These are phyloP conservation scores for Tretioscincus oriximinensis DNA, from an alignment of 2,113 vertebrate species.

Conservation along the genomic window DNA sequence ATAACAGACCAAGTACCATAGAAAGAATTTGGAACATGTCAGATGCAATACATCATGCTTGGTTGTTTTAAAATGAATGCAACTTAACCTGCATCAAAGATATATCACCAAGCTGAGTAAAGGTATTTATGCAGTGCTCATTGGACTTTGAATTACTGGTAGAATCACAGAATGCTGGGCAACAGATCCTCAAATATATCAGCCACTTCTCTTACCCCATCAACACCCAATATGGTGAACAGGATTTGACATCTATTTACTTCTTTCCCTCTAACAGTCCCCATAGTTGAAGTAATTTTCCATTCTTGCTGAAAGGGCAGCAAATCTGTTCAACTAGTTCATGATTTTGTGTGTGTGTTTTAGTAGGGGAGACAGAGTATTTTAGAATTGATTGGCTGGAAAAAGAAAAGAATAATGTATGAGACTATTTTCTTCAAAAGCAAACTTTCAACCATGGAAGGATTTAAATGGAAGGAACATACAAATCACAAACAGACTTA, in stretches of 20 bases:
- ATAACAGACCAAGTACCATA: not conserved
- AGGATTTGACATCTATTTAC: conserved; percentile 5
- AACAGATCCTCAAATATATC: not conserved
- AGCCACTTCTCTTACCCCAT: not conserved
- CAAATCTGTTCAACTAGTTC: not conserved
- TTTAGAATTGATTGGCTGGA: not conserved
- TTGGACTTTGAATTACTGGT: not conserved
- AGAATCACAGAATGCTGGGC: conserved; percentile 7
- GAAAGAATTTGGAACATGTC: conserved; percentile 18
- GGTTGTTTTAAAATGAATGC: conserved; percentile 29
- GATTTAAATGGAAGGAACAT: not conserved
- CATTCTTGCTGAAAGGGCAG: not conserved
- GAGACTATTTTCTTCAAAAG: too few species aligned
- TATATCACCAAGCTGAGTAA: not conserved
- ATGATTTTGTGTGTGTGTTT: not conserved
- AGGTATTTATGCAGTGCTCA: conserved; percentile 23
- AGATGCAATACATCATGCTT: conserved; percentile 21
- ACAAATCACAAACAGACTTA: not conserved
- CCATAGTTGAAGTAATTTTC: not conserved
- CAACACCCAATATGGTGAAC: not conserved
- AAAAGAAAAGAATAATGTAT: too few species aligned
- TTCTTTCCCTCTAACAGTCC: not conserved
- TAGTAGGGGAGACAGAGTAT: too few species aligned
- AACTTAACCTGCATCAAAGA: conserved; percentile 16
- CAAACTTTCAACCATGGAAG: not conserved